phyloP scores from a whole-genome alignment of 2,113 vertebrate species.

The Aythya baeri region DNA sequence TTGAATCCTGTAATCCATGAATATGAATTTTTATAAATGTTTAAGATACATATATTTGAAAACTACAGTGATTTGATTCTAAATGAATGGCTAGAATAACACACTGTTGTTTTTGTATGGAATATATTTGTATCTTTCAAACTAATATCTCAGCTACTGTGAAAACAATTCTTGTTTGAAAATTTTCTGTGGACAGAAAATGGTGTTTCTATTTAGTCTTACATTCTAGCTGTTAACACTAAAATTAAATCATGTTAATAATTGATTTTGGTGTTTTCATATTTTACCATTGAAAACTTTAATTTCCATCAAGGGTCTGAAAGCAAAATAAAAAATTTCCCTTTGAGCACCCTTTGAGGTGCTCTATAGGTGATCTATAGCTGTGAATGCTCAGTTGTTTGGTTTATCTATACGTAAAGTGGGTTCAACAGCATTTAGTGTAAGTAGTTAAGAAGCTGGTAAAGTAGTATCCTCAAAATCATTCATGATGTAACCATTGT shows the following conservation, averaged over 20 bases:
- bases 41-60: not conserved
- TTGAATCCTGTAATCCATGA: not conserved
- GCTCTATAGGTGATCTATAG: not conserved
- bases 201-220: not conserved
- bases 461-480: not conserved
- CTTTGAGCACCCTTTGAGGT: not conserved
- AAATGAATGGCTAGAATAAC: not conserved
- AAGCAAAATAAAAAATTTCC: not conserved
- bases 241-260: not conserved
- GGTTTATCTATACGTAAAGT: fast-evolving
- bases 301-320: not conserved
- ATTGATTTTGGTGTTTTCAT: not conserved
- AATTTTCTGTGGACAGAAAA: not conserved
- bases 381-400: not conserved
- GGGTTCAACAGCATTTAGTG: not conserved
- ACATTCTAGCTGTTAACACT: not conserved
- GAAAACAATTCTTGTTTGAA: not conserved
- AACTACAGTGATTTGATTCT: not conserved
- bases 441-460: not conserved
- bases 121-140: not conserved
- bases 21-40: not conserved
- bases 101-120: not conserved
- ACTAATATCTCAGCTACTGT: not conserved
- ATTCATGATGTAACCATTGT: not conserved
- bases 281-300: not conserved